Percentiles rank a stretch among this genome's conserved stretches.
Evolutionary conservation across 2,113 vertebrate species (phyloP).

Genomic region (Nerophis ophidion): DNA sequence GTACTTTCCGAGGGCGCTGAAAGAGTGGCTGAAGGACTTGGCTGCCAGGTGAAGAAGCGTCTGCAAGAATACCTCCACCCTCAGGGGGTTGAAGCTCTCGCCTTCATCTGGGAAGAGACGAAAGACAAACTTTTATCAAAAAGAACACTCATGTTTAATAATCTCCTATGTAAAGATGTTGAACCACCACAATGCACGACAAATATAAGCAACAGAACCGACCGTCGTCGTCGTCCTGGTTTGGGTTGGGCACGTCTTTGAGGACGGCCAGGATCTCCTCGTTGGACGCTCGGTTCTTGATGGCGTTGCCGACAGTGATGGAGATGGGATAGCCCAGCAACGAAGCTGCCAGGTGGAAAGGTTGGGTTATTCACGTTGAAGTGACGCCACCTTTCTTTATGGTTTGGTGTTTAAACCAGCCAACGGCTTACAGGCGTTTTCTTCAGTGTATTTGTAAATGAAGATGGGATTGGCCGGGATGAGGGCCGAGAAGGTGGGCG

Average conservation of each 20-base stretch:
- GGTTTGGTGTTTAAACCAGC: background rate
- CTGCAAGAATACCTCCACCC: conserved; percentile 96
- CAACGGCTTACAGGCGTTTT: conserved; percentile 80
- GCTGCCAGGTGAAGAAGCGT: conserved; percentile 90
- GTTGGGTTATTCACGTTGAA: background rate
- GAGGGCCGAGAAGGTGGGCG: conserved; percentile 85
- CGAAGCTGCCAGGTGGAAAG: conserved; percentile 67
- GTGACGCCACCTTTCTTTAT: background rate
- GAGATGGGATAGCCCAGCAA: conserved; percentile 86
- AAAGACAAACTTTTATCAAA: background rate
- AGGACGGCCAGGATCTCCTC: conserved; percentile 90
- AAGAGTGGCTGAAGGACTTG: conserved; percentile 97
- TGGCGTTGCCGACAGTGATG: conserved; percentile 81
- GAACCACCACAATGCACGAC: background rate
- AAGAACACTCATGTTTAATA: background rate
- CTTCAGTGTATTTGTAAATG: conserved; percentile 85
- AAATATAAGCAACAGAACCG: conserved; percentile 17
- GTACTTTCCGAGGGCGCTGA: conserved; percentile 97
- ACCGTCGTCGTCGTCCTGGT: conserved; percentile 96
- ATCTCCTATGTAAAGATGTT: background rate
- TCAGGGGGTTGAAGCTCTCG: conserved; percentile 92
- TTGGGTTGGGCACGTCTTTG: conserved; percentile 94
- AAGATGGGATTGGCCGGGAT: conserved; percentile 87
- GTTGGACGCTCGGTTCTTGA: conserved; percentile 92
- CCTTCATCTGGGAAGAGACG: conserved; percentile 81